Base-by-base conservation (phyloP, 2,797 vertebrate genomes). In the Syngnathus rostellatus region DNA sequence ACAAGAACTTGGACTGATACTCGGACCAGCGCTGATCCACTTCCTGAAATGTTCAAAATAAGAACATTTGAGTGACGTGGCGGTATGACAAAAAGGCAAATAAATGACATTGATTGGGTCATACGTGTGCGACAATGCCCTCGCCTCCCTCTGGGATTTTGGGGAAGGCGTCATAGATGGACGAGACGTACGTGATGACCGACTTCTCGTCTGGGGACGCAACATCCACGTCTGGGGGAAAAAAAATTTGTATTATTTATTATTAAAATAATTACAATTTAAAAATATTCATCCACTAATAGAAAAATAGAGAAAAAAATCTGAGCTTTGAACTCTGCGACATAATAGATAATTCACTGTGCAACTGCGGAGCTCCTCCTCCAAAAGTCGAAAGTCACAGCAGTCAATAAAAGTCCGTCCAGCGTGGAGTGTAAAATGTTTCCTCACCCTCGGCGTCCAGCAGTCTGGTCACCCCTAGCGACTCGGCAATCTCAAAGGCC, bases 111-210 rank as follows among this genome's bases (percentile, higher is more conserved):
- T 5, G 21, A 51, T 40, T 2, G 14, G 16, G 57, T 76, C 93
- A 77, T 91, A 98, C 97, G 0, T 95, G 92, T 73, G 94, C 93
- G 2, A 87, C 85, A 85, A 99, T 92, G 84, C 97, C 97, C 77
- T 98, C 95, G 86, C 94, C 95, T 81, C 95, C 95, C 81, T 99
- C 97, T 0, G 97, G 97, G 85, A 99, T 95, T 87, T 98, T 98
- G 67, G 97, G 97, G 85, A 99, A 98, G 87, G 94, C 96, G 88
- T 99, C 97, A 1, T 99, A 99, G 89, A 99, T 98, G 50, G 97
- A 99, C 77, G 95, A 98, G 83, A 99, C 97, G 0, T 99, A 99
- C 60, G 97, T 99, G 87, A 99, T 99, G 76, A 99, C 95, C 0
- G 97, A 99, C 84, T 99, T 99, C 87, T 99, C 97, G 65, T 99